Percentiles rank a stretch among this genome's conserved stretches.
Conservation (phyloP, 1,140 invertebrate species). For the Aphelenchoides besseyi region DNA sequence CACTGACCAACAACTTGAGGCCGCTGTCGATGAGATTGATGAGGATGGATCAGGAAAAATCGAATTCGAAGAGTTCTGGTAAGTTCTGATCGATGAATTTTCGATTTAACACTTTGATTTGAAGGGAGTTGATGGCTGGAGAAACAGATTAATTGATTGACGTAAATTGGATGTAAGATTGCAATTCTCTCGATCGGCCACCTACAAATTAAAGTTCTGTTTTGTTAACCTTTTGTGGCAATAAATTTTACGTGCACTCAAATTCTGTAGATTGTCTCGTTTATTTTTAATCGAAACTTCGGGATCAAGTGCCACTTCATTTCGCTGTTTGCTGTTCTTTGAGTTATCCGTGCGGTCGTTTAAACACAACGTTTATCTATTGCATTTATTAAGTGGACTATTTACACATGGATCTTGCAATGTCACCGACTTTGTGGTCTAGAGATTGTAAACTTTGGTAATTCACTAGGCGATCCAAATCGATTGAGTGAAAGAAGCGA, state of each 20-base stretch:
- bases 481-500: conserved; percentile 3
- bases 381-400: background rate
- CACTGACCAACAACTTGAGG: conserved; percentile 58
- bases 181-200: background rate
- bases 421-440: background rate
- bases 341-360: too few species aligned
- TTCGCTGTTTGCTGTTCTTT: too few species aligned
- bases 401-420: too few species aligned
- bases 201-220: background rate
- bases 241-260: background rate
- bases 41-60: conserved; percentile 61
- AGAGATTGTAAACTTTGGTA: background rate
- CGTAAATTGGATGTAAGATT: background rate
- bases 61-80: conserved; percentile 28
- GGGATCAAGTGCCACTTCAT: too few species aligned
- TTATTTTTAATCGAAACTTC: background rate
- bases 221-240: background rate
- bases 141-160: conserved; percentile 51
- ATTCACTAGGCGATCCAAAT: background rate
- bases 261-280: background rate
- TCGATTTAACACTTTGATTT: conserved; percentile 32
- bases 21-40: conserved; percentile 61
- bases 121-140: conserved; percentile 63
- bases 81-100: background rate
- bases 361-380: background rate